Evolutionary conservation across 2,797 vertebrate species (phyloP).

Genomic region (Gymnocypris eckloni): DNA sequence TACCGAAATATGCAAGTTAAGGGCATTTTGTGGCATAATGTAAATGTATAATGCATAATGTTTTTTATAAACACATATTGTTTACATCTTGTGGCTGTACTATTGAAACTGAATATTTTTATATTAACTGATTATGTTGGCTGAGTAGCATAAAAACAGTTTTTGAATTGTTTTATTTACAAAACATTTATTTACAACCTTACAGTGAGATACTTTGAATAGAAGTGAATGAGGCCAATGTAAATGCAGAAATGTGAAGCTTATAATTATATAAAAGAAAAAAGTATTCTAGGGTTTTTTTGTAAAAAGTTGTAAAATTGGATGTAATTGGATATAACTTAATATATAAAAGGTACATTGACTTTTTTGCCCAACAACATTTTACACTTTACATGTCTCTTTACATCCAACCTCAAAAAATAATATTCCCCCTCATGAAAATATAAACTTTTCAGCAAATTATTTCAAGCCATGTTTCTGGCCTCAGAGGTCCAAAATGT

Average conservation of each 20-base stretch:
- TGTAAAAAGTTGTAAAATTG: no score
- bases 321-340: no score
- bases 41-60: no score
- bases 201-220: background rate
- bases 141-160: background rate
- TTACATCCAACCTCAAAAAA: background rate
- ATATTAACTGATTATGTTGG: background rate
- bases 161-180: background rate
- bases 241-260: background rate
- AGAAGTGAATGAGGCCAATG: background rate
- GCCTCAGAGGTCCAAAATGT: conserved; percentile 6
- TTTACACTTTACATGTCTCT: conserved; percentile 4
- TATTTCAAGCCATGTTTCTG: conserved; percentile 3
- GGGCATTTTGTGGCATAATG: background rate
- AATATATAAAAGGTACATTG: no score
- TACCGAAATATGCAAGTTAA: no score
- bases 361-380: background rate
- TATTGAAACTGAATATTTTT: background rate
- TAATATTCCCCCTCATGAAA: background rate
- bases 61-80: no score
- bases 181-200: background rate
- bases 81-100: background rate
- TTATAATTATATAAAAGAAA: background rate
- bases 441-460: background rate
- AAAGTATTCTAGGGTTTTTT: no score